A percentile compares a stretch with the other conserved stretches of the same genome.
Conservation (phyloP, 2,797 vertebrate genomes). For the Poeciliopsis presidionis region DNA sequence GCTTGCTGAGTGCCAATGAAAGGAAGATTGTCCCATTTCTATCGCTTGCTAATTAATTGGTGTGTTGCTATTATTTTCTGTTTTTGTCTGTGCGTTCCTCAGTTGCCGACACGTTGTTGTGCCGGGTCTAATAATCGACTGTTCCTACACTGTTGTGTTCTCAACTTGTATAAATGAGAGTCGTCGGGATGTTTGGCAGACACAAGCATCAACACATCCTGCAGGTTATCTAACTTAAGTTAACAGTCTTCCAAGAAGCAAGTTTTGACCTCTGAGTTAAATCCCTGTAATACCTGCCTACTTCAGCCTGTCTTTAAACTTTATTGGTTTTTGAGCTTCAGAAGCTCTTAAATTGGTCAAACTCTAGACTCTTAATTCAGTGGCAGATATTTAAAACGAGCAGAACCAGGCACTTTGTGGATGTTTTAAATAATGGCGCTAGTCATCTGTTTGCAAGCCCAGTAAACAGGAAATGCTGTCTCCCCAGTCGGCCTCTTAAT, state of each 20-base stretch:
- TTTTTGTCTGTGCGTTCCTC: background rate
- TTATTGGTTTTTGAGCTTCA: background rate
- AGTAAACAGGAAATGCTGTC: constrained; percentile 12
- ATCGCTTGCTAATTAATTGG: background rate
- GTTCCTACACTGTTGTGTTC: background rate
- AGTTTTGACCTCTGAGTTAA: background rate
- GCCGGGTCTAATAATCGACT: background rate
- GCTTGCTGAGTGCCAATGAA: background rate
- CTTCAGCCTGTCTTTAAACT: background rate
- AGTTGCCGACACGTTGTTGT: background rate
- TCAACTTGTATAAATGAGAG: background rate
- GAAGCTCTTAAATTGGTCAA: background rate
- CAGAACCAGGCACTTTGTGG: constrained; percentile 4
- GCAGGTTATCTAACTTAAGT: background rate
- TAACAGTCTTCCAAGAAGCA: background rate
- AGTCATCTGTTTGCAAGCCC: background rate
- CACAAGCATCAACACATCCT: background rate
- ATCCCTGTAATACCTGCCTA: background rate
- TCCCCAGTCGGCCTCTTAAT: background rate
- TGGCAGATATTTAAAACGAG: constrained; percentile 3
- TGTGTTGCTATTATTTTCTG: background rate
- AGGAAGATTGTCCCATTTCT: background rate
- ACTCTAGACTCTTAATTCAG: background rate
- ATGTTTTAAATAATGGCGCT: background rate
- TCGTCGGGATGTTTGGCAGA: background rate